Base-by-base conservation (phyloP, 2,888 invertebrate species). In the Hirtodrosophila confusa region DNA sequence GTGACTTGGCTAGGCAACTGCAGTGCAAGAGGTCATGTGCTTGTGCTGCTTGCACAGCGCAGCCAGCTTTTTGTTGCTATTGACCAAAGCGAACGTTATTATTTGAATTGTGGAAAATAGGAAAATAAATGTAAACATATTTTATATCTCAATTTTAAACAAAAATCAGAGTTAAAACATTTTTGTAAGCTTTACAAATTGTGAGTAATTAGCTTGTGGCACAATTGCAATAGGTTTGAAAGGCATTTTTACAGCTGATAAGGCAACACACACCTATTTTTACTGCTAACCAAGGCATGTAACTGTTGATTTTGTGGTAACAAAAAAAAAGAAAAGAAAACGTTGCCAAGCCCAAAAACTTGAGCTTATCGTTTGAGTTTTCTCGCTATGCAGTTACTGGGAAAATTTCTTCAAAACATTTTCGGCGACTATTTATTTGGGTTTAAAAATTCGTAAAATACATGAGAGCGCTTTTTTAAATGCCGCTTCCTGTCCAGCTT, bases 401-500 rank as follows among this genome's bases (percentile, higher is more conserved):
- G 73, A 73, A 27, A 27, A 5, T 27, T 27, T 27, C 27, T 27
- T 27, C 6, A 17, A 17, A 17, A 17, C 17, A 1, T 17, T 17
- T 17, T 17, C 17, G 17, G 17, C 17, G 17, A 17, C 17, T 17
- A 1, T 17, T 65, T 55, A 64, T 54, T 47, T 55, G 31, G 35
- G 49, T 53, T 24, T 54, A 17, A 1, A 17, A 17, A 17, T 17
- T 17, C 17, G 17, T 17, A 17, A 17, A 17, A 17, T 17, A 17
- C 17, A 17, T 17, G 1, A 17, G 17, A 17, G 17, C 17, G 17
- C 17, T 17, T 17, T 17, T 17, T 17, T 17, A 17, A 17, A 17
- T 27, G 58, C 45, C 43, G 39, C 57, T 83, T 80, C 79, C 79
- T 77, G 75, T 68, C 62, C 67, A 69, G 63, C 77, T 49, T 67